Percentiles rank a stretch among this genome's conserved stretches.
phyloP scores from a whole-genome alignment of 2,797 vertebrate genomes.

The Hydrolagus colliei region DNA sequence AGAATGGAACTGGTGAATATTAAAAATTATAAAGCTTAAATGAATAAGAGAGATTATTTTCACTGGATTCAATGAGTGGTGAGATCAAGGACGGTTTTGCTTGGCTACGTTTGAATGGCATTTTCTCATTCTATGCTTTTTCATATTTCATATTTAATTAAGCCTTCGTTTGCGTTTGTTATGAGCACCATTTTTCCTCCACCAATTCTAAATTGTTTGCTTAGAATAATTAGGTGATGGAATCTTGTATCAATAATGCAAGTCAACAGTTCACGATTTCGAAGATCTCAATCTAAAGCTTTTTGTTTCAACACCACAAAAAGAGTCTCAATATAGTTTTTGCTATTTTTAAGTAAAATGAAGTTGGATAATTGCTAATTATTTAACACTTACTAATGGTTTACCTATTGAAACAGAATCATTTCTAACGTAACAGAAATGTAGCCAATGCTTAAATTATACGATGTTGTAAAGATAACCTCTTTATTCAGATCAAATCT shows the following conservation, averaged over 20 bases:
- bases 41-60: no score
- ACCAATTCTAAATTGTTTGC: background rate
- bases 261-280: background rate
- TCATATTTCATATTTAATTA: background rate
- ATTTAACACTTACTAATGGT: background rate
- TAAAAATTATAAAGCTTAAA: no score
- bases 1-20: no score
- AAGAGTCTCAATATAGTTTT: background rate
- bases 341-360: background rate
- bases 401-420: background rate
- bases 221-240: background rate
- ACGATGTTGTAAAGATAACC: background rate
- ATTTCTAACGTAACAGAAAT: background rate
- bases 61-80: no score
- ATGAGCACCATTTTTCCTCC: background rate
- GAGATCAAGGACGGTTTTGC: no score
- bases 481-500: slow-evolving; percentile 2
- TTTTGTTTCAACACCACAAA: background rate
- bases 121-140: background rate
- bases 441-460: background rate
- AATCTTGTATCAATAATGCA: background rate
- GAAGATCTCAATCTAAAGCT: background rate
- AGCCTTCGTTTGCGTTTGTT: background rate
- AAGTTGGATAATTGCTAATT: background rate
- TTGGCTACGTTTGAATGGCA: no score